phyloP scores from a whole-genome alignment of 2,113 vertebrate species.

The Siphamia tubifer region DNA sequence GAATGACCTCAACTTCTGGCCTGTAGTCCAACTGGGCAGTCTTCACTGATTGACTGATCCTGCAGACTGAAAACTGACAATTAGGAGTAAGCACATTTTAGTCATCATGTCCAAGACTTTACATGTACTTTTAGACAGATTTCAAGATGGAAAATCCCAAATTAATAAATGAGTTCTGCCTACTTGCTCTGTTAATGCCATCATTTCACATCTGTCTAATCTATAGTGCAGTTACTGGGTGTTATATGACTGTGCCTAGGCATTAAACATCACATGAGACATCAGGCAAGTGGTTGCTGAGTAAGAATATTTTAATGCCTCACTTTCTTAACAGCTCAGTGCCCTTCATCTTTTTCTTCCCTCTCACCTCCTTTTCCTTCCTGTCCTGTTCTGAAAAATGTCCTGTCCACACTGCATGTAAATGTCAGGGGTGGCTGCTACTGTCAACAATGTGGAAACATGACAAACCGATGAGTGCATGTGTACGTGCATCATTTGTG shows the following conservation, averaged over 20 bases:
- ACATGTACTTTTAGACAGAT: neutral
- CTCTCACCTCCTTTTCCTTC: neutral
- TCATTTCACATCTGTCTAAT: neutral
- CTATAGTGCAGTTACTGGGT: neutral
- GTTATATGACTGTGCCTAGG: neutral
- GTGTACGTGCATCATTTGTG: constrained; percentile 3
- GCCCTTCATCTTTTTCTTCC: constrained; percentile 15
- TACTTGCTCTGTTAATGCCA: neutral
- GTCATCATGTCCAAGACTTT: neutral
- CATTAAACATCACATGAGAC: neutral
- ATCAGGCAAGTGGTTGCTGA: constrained; percentile 6
- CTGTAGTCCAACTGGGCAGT: neutral
- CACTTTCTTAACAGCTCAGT: constrained; percentile 19
- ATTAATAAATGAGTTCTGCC: neutral
- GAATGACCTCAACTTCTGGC: constrained; percentile 18
- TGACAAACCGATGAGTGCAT: constrained; percentile 46
- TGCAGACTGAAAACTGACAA: neutral
- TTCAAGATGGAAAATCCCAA: neutral
- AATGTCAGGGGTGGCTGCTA: constrained; percentile 62
- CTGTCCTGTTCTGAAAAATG: neutral
- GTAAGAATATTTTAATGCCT: constrained; percentile 5
- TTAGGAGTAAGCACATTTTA: neutral
- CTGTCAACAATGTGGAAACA: constrained; percentile 21
- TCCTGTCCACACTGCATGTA: constrained; percentile 16
- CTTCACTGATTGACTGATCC: neutral